Evolutionary conservation across 35 echinoderm and acorn worm species (phyloP).

Genomic region (Hemicentrotus pulcherrimus): DNA sequence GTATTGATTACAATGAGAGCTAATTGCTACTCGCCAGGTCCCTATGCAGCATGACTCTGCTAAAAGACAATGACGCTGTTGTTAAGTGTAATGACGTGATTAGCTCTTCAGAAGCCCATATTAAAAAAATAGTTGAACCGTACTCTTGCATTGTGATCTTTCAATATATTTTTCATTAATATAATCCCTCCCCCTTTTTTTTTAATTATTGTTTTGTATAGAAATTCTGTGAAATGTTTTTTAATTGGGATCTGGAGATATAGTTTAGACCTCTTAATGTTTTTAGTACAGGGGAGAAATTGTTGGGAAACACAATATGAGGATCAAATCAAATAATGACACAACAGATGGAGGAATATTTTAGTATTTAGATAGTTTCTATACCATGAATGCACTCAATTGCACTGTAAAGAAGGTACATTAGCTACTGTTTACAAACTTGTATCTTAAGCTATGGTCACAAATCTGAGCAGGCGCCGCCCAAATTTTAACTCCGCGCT

Average conservation of each 20-base stretch:
- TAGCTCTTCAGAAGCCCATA: neutral
- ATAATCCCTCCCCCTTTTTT: neutral
- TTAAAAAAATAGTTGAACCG: neutral
- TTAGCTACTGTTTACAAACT: no score
- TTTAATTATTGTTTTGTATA: neutral
- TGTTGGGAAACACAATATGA: neutral
- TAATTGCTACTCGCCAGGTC: neutral
- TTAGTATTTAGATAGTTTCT: no score
- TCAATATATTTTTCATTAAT: neutral
- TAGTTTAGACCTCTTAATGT: neutral
- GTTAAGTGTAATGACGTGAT: neutral
- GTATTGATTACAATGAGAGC: slow-evolving; percentile 2
- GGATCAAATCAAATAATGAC: no score
- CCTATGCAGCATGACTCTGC: neutral
- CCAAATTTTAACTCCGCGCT: no score
- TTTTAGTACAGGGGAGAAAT: neutral
- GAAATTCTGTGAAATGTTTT: neutral
- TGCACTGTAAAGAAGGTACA: no score
- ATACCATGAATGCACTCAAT: no score
- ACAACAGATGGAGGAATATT: no score
- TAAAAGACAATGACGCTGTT: neutral
- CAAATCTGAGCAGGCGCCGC: no score
- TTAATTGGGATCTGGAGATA: neutral
- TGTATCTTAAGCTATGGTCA: no score
- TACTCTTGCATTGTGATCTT: neutral